Evolutionary conservation across 2,113 vertebrate genomes (phyloP).

Genomic region (Deroptyus accipitrinus): DNA sequence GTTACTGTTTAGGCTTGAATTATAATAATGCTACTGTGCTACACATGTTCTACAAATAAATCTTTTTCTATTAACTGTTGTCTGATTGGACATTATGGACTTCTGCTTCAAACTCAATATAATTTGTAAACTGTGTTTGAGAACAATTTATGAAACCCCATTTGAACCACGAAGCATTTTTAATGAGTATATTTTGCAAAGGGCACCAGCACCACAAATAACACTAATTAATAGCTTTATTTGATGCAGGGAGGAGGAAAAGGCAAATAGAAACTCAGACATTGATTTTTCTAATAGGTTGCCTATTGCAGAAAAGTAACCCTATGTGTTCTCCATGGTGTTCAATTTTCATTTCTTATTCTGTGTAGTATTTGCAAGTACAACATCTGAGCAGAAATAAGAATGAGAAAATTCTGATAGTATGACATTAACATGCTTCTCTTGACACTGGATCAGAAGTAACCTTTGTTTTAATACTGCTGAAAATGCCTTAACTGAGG

Average conservation of each 20-base stretch:
- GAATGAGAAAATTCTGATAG: neutral
- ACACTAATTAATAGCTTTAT: constrained; percentile 39
- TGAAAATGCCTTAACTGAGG: neutral
- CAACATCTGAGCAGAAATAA: neutral
- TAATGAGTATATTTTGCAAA: constrained; percentile 45
- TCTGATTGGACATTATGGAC: constrained; percentile 1
- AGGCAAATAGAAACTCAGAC: constrained; percentile 2
- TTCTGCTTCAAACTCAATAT: constrained; percentile 16
- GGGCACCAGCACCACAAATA: neutral
- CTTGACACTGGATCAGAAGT: neutral
- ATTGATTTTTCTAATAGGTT: constrained; percentile 29
- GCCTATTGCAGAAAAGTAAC: neutral
- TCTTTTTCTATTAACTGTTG: constrained; percentile 22
- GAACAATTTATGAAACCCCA: constrained; percentile 39
- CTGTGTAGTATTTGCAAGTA: neutral
- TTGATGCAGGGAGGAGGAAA: neutral
- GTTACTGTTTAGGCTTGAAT: constrained; percentile 1
- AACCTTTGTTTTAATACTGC: neutral
- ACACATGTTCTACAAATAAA: neutral
- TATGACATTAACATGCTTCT: neutral
- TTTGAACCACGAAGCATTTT: constrained; percentile 43
- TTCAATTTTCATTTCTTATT: neutral
- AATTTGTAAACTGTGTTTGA: constrained; percentile 18
- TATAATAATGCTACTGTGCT: neutral
- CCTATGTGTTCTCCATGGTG: neutral